These are phyloP conservation scores for Neosilurus hyrtlii DNA, from an alignment of 2,797 vertebrate genomes.

Conservation along the genomic window DNA sequence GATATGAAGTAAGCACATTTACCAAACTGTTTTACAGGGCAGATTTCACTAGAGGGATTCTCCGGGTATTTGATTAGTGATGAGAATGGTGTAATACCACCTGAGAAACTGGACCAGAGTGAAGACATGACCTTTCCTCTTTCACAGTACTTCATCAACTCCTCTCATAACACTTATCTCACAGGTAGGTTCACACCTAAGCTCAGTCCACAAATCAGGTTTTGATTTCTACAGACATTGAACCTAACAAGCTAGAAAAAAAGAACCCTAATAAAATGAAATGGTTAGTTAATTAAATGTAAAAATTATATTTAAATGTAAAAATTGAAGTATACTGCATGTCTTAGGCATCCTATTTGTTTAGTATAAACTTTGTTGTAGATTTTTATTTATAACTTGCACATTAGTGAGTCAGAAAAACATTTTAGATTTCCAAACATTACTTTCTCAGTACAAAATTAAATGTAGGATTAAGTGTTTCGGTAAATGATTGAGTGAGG, in stretches of 20 bases:
- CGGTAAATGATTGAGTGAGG: too few relatives aligned
- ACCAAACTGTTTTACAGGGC: slow-evolving; percentile 71
- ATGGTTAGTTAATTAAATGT: neutral
- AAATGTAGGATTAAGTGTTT: too few relatives aligned
- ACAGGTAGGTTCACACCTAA: slow-evolving; percentile 75
- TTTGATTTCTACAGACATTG: neutral
- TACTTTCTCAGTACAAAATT: too few relatives aligned
- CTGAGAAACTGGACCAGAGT: slow-evolving; percentile 96
- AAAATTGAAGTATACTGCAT: neutral
- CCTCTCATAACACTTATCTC: slow-evolving; percentile 98
- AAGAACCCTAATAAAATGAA: too few relatives aligned
- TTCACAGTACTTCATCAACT: slow-evolving; percentile 97
- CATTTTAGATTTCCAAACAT: too few relatives aligned
- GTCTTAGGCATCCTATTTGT: too few relatives aligned
- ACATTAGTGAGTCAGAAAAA: too few relatives aligned
- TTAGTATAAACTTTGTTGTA: too few relatives aligned
- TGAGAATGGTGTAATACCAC: slow-evolving; percentile 92
- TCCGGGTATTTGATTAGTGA: slow-evolving; percentile 89
- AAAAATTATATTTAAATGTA: neutral
- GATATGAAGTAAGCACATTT: slow-evolving; percentile 1
- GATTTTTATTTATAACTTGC: too few relatives aligned
- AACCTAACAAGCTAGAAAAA: too few relatives aligned
- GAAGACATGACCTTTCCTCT: slow-evolving; percentile 98
- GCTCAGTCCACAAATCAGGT: neutral
- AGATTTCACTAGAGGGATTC: slow-evolving; percentile 90